Base-by-base conservation (phyloP, 2,888 invertebrate genomes). In the Cyclophora punctaria region DNA sequence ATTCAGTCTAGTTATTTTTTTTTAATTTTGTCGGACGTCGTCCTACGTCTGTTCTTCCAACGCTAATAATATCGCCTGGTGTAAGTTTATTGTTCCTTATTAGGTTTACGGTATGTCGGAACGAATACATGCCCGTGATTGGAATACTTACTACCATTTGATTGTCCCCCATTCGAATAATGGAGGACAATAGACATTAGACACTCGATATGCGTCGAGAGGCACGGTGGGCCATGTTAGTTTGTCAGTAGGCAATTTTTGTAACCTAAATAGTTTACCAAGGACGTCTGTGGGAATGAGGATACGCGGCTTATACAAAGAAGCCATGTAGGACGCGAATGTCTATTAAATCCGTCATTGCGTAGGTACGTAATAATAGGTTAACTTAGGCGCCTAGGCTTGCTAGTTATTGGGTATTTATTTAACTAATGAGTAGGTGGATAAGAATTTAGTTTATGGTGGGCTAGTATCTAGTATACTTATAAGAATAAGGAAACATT, bases 21-120 rank as follows among this genome's bases (percentile, higher is more conserved):
- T 55, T 48, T 50, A 35, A 44, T 44, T 44, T 34, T 20, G 44
- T 57, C 6, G 44, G 44, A 54, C 63, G 79, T 73, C 80, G 80
- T 83, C 81, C 80, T 78, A 68, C 73, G 73, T 65, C 73, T 67
- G 69, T 70, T 76, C 72, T 74, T 68, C 68, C 62, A 56, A 62
- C 69, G 71, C 67, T 78, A 83, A 80, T 82, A 83, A 79, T 79
- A 78, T 71, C 56, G 59, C 6, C 42, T 64, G 58, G 61, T 67
- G 71, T 71, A 55, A 62, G 65, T 63, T 69, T 75, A 75, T 77
- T 81, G 83, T 80, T 68, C 83, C 85, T 78, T 83, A 82, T 82
- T 78, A 68, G 79, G 80, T 67, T 77, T 85, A 86, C 87, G 86
- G 86, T 88, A 84, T 78, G 86, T 82, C 80, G 86, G 82, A 85